Conservation (phyloP, 2,113 vertebrate species). For the Scartelaos histophorus region DNA sequence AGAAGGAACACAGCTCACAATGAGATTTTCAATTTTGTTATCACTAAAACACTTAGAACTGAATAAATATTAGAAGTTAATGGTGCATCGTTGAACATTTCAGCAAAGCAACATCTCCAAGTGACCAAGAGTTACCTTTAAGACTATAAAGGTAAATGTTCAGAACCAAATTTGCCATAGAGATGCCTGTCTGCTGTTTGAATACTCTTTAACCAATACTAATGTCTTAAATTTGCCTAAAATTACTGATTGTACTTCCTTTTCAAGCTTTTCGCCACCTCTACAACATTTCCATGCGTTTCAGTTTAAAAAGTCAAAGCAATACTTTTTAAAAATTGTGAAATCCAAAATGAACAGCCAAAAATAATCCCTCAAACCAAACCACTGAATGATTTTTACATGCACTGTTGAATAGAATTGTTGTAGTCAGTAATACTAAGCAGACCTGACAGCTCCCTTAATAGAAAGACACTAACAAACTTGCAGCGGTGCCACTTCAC, state of each 20-base stretch:
- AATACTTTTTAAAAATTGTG: too few relatives aligned
- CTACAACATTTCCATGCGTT: too few relatives aligned
- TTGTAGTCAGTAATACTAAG: conserved; percentile 20
- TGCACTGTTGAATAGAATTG: not conserved
- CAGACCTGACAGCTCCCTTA: conserved; percentile 13
- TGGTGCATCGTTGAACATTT: too few relatives aligned
- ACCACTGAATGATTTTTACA: not conserved
- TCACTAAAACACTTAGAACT: too few relatives aligned
- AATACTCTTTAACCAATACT: not conserved
- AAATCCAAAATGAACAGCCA: not conserved
- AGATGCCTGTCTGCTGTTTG: not conserved
- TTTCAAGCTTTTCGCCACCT: too few relatives aligned
- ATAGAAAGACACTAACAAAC: conserved; percentile 9
- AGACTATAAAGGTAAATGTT: not conserved
- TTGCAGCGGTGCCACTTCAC: conserved; percentile 2
- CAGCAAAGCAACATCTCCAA: too few relatives aligned
- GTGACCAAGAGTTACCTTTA: too few relatives aligned
- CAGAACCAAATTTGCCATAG: not conserved
- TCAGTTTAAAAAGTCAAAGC: too few relatives aligned
- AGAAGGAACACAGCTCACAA: too few relatives aligned
- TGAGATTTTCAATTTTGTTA: too few relatives aligned
- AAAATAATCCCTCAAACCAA: not conserved
- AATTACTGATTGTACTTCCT: not conserved
- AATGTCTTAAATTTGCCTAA: not conserved
- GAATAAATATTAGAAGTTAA: too few relatives aligned